These are phyloP conservation scores for Daubentonia madagascariensis DNA, from an alignment of 2,113 vertebrate genomes.

Conservation along the genomic window DNA sequence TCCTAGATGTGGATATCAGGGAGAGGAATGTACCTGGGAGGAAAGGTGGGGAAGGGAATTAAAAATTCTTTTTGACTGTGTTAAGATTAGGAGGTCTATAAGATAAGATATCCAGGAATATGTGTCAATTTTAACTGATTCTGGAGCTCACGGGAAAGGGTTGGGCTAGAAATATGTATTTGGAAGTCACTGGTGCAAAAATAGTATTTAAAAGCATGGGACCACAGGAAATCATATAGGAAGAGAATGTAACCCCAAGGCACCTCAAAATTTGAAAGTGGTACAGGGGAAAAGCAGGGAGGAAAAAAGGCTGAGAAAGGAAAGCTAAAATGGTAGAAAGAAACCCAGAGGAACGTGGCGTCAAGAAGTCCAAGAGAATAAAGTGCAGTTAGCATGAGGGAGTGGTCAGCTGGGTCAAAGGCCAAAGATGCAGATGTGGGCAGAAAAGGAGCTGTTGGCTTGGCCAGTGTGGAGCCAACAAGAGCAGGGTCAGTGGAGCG, in stretches of 20 bases:
- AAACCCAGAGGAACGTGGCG: not conserved
- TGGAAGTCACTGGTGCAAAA: not conserved
- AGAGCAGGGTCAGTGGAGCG: not conserved
- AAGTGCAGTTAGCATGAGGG: not conserved
- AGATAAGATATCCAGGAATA: not conserved
- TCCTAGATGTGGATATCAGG: not conserved
- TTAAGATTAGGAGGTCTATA: not conserved
- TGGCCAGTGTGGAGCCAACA: not conserved
- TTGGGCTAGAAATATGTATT: not conserved
- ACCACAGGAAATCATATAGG: not conserved
- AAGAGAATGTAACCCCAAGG: not conserved
- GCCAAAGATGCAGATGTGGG: not conserved
- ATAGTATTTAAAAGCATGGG: not conserved
- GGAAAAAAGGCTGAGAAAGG: not conserved
- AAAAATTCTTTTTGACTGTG: not conserved
- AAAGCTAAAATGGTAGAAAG: not conserved
- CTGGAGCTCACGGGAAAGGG: not conserved
- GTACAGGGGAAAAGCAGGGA: not conserved
- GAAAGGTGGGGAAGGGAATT: not conserved
- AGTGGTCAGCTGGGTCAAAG: not conserved
- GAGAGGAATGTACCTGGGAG: not conserved
- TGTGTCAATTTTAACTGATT: not conserved
- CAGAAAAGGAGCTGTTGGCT: not conserved
- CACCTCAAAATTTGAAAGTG: not conserved
- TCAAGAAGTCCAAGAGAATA: not conserved